Conservation (phyloP, 2,888 invertebrate species). For the Leucania comma region DNA sequence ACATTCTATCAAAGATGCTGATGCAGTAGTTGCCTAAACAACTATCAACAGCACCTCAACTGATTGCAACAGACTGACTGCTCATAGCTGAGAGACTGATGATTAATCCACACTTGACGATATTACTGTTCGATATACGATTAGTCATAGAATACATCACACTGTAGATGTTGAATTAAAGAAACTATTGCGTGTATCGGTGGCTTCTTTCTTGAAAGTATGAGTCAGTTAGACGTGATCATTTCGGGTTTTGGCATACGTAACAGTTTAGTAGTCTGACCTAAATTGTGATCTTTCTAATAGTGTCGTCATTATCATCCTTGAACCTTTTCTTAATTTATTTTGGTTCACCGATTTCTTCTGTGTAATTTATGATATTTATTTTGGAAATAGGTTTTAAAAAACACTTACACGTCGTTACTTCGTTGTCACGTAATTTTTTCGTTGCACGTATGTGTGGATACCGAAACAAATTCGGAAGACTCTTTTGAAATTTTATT, state of each 20-base stretch:
- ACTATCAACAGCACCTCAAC: background rate
- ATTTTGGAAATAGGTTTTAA: too few species aligned
- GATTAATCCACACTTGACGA: slow-evolving; percentile 30
- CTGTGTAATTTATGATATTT: too few species aligned
- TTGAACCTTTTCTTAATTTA: background rate
- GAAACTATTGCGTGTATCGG: slow-evolving; percentile 18
- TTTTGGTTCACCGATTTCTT: background rate
- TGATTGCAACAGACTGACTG: slow-evolving; percentile 23
- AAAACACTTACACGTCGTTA: too few species aligned
- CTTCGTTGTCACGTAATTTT: too few species aligned
- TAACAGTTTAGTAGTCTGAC: slow-evolving; percentile 4
- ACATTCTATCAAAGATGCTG: background rate
- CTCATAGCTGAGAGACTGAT: slow-evolving; percentile 29
- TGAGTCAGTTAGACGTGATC: slow-evolving; percentile 31
- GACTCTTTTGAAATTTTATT: too few species aligned
- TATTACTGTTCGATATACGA: slow-evolving; percentile 4
- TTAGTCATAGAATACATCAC: slow-evolving; percentile 33
- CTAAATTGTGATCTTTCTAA: slow-evolving; percentile 14
- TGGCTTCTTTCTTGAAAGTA: slow-evolving; percentile 5
- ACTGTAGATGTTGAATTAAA: slow-evolving; percentile 26
- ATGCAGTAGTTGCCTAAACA: background rate
- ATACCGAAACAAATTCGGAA: too few species aligned
- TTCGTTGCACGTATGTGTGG: too few species aligned
- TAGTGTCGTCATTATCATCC: background rate
- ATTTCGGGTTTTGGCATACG: slow-evolving; percentile 11